Evolutionary conservation across 2,888 invertebrate genomes (phyloP).

Genomic region (Eristalis arbustorum): DNA sequence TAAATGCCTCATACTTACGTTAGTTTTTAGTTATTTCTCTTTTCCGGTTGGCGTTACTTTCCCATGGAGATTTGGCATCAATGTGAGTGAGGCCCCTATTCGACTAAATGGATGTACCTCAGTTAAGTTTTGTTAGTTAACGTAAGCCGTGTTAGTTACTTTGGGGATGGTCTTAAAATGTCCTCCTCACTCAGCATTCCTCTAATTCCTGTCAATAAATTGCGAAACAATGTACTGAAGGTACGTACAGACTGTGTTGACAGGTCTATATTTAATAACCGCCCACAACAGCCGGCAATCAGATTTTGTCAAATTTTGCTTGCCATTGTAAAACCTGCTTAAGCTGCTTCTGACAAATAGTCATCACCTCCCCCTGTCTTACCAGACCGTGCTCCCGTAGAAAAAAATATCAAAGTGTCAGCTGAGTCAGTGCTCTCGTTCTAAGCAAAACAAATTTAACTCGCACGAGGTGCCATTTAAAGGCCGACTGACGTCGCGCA

Average conservation of each 20-base stretch:
- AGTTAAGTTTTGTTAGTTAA: no score
- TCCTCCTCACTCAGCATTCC: no score
- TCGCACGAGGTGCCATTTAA: constrained; percentile 53
- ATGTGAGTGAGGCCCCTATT: no score
- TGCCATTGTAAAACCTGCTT: neutral
- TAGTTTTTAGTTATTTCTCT: no score
- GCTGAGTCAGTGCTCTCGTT: neutral
- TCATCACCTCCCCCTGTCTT: neutral
- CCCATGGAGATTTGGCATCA: no score
- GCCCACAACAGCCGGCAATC: neutral
- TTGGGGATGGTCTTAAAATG: no score
- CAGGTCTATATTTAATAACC: neutral
- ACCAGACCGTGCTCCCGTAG: neutral
- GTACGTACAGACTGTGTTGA: neutral
- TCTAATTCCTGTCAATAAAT: no score
- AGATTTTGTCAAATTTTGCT: neutral
- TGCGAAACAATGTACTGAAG: neutral
- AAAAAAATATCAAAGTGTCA: neutral
- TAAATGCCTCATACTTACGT: no score
- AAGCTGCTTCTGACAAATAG: neutral
- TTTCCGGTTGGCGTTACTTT: no score
- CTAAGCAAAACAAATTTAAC: constrained; percentile 37
- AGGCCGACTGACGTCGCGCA: constrained; percentile 35
- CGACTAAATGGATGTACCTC: no score
- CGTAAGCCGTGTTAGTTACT: no score